Evolutionary conservation across 2,888 invertebrate genomes (phyloP), one percentile per base, ranked within the genome.

Genomic region (Erannis defoliaria): DNA sequence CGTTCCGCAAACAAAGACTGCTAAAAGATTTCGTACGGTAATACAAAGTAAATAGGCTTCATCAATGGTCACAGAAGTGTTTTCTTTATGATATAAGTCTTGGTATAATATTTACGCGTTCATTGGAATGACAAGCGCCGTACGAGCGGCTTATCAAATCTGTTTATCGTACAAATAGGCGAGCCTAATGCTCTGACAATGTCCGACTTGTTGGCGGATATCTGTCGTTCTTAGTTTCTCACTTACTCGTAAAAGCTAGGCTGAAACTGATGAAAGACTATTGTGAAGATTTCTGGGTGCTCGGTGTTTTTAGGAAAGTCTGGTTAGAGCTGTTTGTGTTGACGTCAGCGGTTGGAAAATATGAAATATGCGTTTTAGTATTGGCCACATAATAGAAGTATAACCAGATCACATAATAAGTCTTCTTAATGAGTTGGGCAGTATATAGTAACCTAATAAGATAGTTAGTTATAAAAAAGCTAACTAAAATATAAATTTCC

Each of bases 71-170:
- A 42, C 42, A 43, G 31, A 45, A 12, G 29, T 18, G 33, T 38
- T 19, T 58, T 31, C 29, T 23, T 10, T 57, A 42, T 46, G 9
- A 14, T 6, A 35, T n/a, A 19, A 18, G 42, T 29, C 16, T 43
- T 43, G 6, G 26, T 38, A 38, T 46, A 37, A 53, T 53, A 46
- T 59, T 59, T 46, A n/a, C 46, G 10, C 16, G 10, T 26, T 45
- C 18, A 29, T 29, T 29, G 29, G n/a, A 21, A 5, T 31, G 48
- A 40, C 29, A 29, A 18, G 37, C 43, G 35, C 18, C 50, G 26
- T n/a, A 35, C 43, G 57, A n/a, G 5, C 5, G 29, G 31, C 60
- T 55, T 55, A 55, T 60, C 49, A 55, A 49, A 60, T 60, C 43
- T 49, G 26, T 35, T 60, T 60, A 35, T 60, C 35, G 35, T 4